Evolutionary conservation across 2,113 vertebrate species (phyloP), one percentile per base, ranked within the genome.

Genomic region (Atrichornis clamosus): DNA sequence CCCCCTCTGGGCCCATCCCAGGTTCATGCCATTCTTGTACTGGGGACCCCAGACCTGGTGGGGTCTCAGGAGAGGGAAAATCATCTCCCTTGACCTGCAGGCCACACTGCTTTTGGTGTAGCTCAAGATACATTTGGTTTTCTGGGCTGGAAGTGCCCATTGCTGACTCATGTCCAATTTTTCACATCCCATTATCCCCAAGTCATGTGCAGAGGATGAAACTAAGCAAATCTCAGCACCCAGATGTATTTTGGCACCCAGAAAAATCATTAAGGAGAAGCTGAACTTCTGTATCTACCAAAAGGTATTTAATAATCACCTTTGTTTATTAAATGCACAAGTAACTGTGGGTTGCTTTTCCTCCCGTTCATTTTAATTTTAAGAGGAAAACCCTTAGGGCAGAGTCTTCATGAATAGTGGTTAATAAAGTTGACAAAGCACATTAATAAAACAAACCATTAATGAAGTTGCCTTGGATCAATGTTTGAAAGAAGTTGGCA

Each of bases 361-460:
- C 35, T 87, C 44, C 68, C 13, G 0, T 69, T 55, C 0, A 70
- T 85, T 84, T 87, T 65, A 24, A 55, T 86, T 89, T 92, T 72
- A 83, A 73, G 20, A 84, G 22, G 56, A 87, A 95, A 92, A 49
- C 28, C 17, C 46, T 77, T 75, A 84, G 30, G 47, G 46, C 27
- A 63, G 39, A 70, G 15, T 56, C 41, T 80, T 84, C 26, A 49
- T 68, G 32, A 33, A 64, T 60, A 79, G 62, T 79, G 28, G 37
- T 85, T 93, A 84, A 84, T 82, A 87, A 93, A 95, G n/a, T 44
- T 77, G 72, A 74, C 63, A 74, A 69, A 94, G 41, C 20, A 69
- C 37, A 64, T 93, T 73, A 87, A 89, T 96, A 76, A 93, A 96
- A 56, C 39, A 87, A 64, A 33, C 6, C 9, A 14, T 91, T 92